Base-by-base conservation (phyloP, 2,797 vertebrate species). In the Phoebastria nigripes region DNA sequence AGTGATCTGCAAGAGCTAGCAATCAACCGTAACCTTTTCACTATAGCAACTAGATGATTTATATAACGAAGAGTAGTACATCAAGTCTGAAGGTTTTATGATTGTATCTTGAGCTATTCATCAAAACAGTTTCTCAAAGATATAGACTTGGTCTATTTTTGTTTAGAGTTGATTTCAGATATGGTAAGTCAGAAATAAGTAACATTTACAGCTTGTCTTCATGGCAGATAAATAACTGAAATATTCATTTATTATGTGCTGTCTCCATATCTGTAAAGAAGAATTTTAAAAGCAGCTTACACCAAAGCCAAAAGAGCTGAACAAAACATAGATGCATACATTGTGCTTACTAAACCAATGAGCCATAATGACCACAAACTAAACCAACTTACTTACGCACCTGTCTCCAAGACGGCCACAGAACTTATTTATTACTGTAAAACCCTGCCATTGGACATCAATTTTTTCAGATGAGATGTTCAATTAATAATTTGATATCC, bases 51-150 rank as follows among this genome's bases (percentile, higher is more conserved):
- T 81, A 47, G 44, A 82, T 82, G 90, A 96, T 96, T 94, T 90
- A 89, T 91, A 37, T 72, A 94, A 91, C 76, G 92, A 86, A 62
- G 79, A 94, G 74, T 8, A 93, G 70, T 95, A 95, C 39, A 89
- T 96, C 94, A 97, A 87, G 29, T 49, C 70, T 94, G 94, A 96
- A 76, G 61, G 54, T 39, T 95, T 96, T 90, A 96, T 61, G 92
- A 96, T 82, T 80, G 47, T 89, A 91, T 92, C 69, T 54, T 54
- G 72, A 94, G 83, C 82, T 88, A 94, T 96, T 96, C 29, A 94
- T 96, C 96, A 95, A 94, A 92, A 80, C 55, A 84, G 29, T 92
- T 95, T 89, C 87, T 82, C 76, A 82, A 66, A 87, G 78, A 95
- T 81, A 63, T 93, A 91, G 82, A 86, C 83, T 80, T 63, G 52